Conservation (phyloP, 2,888 invertebrate species). For the Habrosyne pyritoides region DNA sequence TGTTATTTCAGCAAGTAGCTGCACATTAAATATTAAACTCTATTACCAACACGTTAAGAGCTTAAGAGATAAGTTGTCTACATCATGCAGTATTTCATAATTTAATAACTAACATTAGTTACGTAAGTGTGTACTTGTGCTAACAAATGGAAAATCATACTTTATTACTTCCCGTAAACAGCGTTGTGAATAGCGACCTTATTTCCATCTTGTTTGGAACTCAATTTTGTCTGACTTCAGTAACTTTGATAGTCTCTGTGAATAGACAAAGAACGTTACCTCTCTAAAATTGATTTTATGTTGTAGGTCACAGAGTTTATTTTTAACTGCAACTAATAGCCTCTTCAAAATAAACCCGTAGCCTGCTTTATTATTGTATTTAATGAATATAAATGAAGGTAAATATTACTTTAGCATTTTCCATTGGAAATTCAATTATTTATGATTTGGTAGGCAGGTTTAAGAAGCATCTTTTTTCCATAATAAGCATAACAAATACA, state of each 20-base stretch:
- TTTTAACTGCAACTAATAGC: conserved; percentile 27
- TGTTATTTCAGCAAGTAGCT: not conserved
- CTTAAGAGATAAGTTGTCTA: conserved; percentile 14
- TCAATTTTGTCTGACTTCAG: conserved; percentile 2
- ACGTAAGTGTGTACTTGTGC: conserved; percentile 31
- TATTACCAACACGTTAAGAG: not conserved
- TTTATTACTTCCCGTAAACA: conserved; percentile 19
- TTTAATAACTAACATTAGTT: conserved; percentile 34
- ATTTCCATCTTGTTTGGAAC: conserved; percentile 15
- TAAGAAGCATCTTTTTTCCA: not conserved
- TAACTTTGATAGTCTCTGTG: conserved; percentile 1
- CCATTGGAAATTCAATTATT: conserved; percentile 47
- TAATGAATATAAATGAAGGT: conserved; percentile 68
- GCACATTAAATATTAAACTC: not conserved
- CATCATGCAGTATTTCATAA: conserved; percentile 21
- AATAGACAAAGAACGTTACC: conserved; percentile 12
- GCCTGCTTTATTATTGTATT: conserved; percentile 58
- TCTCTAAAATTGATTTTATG: conserved; percentile 34
- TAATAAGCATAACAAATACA: not conserved
- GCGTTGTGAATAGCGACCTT: conserved; percentile 17
- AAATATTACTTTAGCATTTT: conserved; percentile 55
- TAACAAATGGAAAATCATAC: conserved; percentile 25
- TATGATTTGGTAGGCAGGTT: conserved; percentile 28
- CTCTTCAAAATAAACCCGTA: conserved; percentile 44
- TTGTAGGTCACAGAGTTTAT: conserved; percentile 29